phyloP scores from a whole-genome alignment of 1,140 invertebrate genomes.

The Anadara kagoshimensis region DNA sequence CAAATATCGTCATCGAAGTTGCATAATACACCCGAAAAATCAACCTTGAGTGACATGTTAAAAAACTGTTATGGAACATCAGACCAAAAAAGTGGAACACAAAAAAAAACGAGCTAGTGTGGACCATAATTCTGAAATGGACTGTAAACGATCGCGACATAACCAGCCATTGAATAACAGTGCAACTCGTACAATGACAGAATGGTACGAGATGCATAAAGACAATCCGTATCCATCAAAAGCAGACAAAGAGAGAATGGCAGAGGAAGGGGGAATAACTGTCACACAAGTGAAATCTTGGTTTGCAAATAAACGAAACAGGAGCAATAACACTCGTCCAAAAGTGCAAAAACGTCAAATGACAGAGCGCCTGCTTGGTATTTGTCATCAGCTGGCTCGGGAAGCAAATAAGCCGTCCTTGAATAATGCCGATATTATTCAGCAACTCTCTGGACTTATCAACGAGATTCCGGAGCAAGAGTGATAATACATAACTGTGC shows the following conservation, averaged over 20 bases:
- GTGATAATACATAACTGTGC: not conserved
- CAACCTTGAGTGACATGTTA: not conserved
- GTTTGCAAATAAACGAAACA: constrained; percentile 71
- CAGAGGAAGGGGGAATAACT: constrained; percentile 61
- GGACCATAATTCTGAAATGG: too few species aligned
- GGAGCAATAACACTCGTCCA: constrained; percentile 69
- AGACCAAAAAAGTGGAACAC: too few species aligned
- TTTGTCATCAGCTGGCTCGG: constrained; percentile 61
- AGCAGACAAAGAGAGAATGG: constrained; percentile 64
- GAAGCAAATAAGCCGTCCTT: constrained; percentile 44
- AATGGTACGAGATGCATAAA: constrained; percentile 62
- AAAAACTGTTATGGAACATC: not conserved
- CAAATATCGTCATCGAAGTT: not conserved
- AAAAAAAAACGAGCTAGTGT: too few species aligned
- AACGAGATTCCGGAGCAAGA: constrained; percentile 28
- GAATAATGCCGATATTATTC: constrained; percentile 65
- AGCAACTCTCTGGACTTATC: constrained; percentile 61
- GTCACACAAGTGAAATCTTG: constrained; percentile 69
- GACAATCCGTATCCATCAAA: constrained; percentile 69
- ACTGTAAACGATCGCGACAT: constrained; percentile 47
- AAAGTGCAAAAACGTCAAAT: constrained; percentile 67
- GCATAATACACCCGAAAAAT: not conserved
- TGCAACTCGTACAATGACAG: constrained; percentile 61
- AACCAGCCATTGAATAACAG: constrained; percentile 64
- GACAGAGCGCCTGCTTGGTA: constrained; percentile 59